A percentile compares a stretch with the other conserved stretches of the same genome.
phyloP scores from a whole-genome alignment of 2,113 vertebrate genomes.

The Hirundichthys speculiger region DNA sequence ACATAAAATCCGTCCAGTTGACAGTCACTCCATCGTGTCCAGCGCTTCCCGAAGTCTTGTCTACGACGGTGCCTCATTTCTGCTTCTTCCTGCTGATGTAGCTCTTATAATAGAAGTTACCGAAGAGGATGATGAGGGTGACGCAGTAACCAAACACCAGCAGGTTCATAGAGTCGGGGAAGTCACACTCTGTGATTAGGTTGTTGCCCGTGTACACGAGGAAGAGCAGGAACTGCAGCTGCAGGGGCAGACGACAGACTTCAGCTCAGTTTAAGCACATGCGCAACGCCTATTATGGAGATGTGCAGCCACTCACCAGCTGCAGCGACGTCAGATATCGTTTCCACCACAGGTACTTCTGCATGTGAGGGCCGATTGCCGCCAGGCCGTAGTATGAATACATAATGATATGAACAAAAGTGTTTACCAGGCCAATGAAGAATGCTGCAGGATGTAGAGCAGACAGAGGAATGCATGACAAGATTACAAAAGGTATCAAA shows the following conservation, averaged over 20 bases:
- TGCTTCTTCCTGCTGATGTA: slow-evolving; percentile 76
- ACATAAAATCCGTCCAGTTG: too few relatives aligned
- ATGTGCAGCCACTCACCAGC: slow-evolving; percentile 74
- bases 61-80: slow-evolving; percentile 18
- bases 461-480: background rate
- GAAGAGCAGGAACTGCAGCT: slow-evolving; percentile 82
- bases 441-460: slow-evolving; percentile 68
- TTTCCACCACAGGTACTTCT: slow-evolving; percentile 83
- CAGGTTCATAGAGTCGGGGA: slow-evolving; percentile 74
- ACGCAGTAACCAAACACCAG: slow-evolving; percentile 75
- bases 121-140: slow-evolving; percentile 80
- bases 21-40: too few relatives aligned
- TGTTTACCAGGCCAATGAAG: slow-evolving; percentile 81
- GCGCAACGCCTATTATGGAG: background rate
- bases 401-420: slow-evolving; percentile 81
- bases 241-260: slow-evolving; percentile 7
- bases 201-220: slow-evolving; percentile 77
- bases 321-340: slow-evolving; percentile 81
- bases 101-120: slow-evolving; percentile 78
- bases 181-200: slow-evolving; percentile 78
- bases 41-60: too few relatives aligned
- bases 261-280: background rate
- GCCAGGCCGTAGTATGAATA: slow-evolving; percentile 80
- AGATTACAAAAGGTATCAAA: background rate
- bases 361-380: slow-evolving; percentile 76